Conservation (phyloP, 2,888 invertebrate genomes). For the Papilio gigon region DNA sequence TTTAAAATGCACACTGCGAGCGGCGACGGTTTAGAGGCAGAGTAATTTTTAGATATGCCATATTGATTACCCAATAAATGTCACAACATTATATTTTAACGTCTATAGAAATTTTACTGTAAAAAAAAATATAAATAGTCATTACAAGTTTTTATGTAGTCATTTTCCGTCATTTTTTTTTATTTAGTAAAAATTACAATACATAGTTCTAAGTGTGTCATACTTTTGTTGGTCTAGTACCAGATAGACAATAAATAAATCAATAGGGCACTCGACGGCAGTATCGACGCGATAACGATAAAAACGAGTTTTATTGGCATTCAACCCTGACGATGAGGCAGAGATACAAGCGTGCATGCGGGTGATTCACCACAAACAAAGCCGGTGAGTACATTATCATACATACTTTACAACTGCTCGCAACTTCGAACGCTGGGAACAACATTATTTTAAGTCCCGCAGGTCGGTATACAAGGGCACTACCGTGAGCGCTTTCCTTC, state of each 20-base stretch:
- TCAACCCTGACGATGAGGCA: conserved; percentile 49
- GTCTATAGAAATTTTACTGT: neutral
- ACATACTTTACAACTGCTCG: neutral
- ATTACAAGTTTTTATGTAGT: too few relatives aligned
- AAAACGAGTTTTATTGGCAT: conserved; percentile 55
- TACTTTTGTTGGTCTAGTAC: conserved; percentile 14
- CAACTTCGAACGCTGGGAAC: neutral
- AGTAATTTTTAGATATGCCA: neutral
- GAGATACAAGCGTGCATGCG: conserved; percentile 49
- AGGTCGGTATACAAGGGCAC: too few relatives aligned
- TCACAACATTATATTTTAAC: neutral
- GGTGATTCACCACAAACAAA: conserved; percentile 61
- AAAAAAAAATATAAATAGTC: too few relatives aligned
- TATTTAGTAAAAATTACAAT: neutral
- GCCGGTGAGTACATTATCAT: conserved; percentile 39
- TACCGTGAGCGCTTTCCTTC: too few relatives aligned
- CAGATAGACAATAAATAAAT: conserved; percentile 54
- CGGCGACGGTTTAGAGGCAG: neutral
- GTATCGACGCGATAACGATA: conserved; percentile 56
- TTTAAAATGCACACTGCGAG: conserved; percentile 18
- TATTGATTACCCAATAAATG: neutral
- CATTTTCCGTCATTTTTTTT: too few relatives aligned
- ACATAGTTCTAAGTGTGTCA: conserved; percentile 1
- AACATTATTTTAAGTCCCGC: neutral
- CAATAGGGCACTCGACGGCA: conserved; percentile 53